Evolutionary conservation across 30 jellyfish, hydroid and myxozoan species (phyloP).

Genomic region (Pelagia noctiluca): DNA sequence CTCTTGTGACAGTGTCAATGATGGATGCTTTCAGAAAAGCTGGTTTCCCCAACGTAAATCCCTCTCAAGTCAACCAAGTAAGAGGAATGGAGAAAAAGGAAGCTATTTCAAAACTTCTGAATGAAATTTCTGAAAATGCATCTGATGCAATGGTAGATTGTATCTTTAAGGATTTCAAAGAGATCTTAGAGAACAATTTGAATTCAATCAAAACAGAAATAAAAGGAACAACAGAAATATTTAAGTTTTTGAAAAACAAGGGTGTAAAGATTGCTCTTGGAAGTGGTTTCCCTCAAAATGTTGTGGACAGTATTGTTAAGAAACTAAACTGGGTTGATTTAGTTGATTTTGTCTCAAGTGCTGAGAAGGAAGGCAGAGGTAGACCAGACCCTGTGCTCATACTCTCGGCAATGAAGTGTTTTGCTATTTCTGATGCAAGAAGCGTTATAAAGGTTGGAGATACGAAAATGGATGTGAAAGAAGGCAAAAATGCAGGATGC

Average conservation of each 20-base stretch:
- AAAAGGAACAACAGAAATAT: conserved; percentile 60
- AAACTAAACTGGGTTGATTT: conserved; percentile 35
- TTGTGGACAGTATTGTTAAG: conserved; percentile 30
- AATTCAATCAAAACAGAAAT: conserved; percentile 22
- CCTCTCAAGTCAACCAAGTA: conserved; percentile 47
- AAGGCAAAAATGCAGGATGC: conserved; percentile 74
- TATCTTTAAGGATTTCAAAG: conserved; percentile 38
- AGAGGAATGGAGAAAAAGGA: conserved; percentile 71
- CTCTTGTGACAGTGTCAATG: conserved; percentile 67
- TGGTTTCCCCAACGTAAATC: conserved; percentile 15
- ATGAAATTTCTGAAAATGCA: neutral
- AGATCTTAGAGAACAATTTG: conserved; percentile 22
- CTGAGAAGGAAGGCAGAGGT: conserved; percentile 63
- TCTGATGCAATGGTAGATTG: conserved; percentile 2
- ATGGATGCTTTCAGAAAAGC: conserved; percentile 43
- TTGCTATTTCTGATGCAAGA: conserved; percentile 23
- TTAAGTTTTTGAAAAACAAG: neutral
- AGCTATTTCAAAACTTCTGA: conserved; percentile 26
- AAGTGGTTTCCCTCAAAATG: conserved; percentile 70
- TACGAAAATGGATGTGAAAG: conserved; percentile 52
- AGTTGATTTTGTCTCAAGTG: conserved; percentile 68
- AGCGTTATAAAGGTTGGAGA: conserved; percentile 64
- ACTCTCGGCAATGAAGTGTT: conserved; percentile 41
- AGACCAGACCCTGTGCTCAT: conserved; percentile 67
- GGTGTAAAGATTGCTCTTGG: conserved; percentile 59